A percentile compares a stretch with the other conserved stretches of the same genome.
phyloP scores from a whole-genome alignment of 2,888 invertebrate species.

The Lucinisca nassula region DNA sequence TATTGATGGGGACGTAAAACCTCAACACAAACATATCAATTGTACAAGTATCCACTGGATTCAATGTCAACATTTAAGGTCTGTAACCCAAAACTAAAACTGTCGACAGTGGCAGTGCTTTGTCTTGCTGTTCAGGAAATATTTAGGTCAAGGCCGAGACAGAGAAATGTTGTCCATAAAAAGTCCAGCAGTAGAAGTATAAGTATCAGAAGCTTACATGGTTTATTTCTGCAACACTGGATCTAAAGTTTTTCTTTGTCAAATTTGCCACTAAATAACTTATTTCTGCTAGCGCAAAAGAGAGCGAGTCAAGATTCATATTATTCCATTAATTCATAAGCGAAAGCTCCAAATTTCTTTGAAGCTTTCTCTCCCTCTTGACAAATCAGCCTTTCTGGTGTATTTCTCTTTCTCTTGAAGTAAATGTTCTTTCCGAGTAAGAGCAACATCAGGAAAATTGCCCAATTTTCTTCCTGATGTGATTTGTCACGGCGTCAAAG shows the following conservation, averaged over 20 bases:
- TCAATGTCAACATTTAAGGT: no score
- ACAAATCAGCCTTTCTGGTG: constrained; percentile 56
- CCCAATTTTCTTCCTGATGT: constrained; percentile 63
- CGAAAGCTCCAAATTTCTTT: constrained; percentile 95
- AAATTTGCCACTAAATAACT: constrained; percentile 98
- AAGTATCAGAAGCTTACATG: constrained; percentile 95
- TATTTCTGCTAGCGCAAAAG: constrained; percentile 99
- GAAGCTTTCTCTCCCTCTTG: constrained; percentile 82
- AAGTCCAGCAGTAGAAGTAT: no score
- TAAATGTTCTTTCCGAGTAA: constrained; percentile 61
- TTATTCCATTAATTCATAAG: constrained; percentile 90
- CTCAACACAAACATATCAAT: no score
- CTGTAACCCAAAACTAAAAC: no score
- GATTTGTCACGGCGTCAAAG: constrained; percentile 84
- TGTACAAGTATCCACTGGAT: no score
- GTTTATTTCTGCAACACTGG: constrained; percentile 95
- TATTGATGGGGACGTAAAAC: no score
- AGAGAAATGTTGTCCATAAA: not conserved
- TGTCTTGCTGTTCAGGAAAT: no score
- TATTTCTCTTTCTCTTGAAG: constrained; percentile 67
- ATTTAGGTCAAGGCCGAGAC: not conserved
- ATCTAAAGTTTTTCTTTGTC: constrained; percentile 98
- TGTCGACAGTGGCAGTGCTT: no score
- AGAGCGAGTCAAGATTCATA: constrained; percentile 96
- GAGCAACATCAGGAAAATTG: constrained; percentile 78